Conservation (phyloP, 2,797 vertebrate species). For the Halcyon smyrnensis region DNA sequence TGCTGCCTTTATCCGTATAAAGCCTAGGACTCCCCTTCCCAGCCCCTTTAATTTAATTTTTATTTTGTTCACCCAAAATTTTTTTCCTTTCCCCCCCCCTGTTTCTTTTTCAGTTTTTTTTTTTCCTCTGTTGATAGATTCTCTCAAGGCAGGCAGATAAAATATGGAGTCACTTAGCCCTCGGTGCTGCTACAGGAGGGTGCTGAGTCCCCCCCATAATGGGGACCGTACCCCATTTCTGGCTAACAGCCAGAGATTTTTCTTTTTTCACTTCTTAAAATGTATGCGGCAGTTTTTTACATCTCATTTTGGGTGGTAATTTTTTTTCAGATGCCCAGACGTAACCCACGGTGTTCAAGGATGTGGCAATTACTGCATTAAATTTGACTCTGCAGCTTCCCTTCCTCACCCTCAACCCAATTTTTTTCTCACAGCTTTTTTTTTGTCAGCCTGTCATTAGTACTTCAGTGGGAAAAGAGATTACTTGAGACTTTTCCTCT, state of each 20-base stretch:
- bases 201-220: neutral
- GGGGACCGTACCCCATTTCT: neutral
- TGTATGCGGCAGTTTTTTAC: fast-evolving
- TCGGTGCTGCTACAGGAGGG: neutral
- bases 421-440: constrained; percentile 30
- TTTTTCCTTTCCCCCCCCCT: neutral
- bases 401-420: neutral
- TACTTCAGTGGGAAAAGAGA: constrained; percentile 56
- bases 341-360: neutral
- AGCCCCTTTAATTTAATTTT: neutral
- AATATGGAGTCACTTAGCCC: neutral
- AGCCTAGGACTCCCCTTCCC: neutral
- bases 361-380: constrained; percentile 47
- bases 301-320: neutral
- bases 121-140: neutral
- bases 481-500: constrained; percentile 35
- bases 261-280: neutral
- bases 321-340: neutral
- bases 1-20: constrained; percentile 72
- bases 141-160: neutral
- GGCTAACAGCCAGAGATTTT: neutral
- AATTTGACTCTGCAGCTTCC: constrained; percentile 20
- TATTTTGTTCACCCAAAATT: neutral
- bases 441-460: constrained; percentile 50
- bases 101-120: neutral